A percentile compares a stretch with the other conserved stretches of the same genome.
These are phyloP conservation scores for Synodontis membranacea DNA, from an alignment of 2,113 vertebrate species.

Conservation along the genomic window DNA sequence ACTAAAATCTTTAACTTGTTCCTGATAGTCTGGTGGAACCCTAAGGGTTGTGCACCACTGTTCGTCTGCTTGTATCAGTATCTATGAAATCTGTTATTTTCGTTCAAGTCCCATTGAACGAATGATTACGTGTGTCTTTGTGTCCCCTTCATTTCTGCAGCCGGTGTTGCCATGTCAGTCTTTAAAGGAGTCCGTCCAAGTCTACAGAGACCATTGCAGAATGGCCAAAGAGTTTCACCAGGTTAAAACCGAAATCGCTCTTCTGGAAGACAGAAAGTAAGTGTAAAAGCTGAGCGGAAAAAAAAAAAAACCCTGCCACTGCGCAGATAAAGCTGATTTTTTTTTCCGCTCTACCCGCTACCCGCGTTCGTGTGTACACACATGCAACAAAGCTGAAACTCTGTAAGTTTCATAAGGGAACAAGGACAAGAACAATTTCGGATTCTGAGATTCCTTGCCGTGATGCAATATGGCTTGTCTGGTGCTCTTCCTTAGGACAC, in stretches of 20 bases:
- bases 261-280: slow-evolving; percentile 95
- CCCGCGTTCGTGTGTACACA: neutral
- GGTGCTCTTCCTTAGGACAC: slow-evolving; percentile 32
- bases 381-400: neutral
- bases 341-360: neutral
- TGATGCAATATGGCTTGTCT: slow-evolving; percentile 23
- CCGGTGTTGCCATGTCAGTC: slow-evolving; percentile 88
- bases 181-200: slow-evolving; percentile 89
- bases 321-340: neutral
- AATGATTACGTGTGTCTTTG: neutral
- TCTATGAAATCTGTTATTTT: neutral
- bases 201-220: slow-evolving; percentile 94
- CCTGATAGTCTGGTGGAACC: neutral
- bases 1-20: neutral
- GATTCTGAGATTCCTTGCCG: neutral
- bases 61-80: neutral
- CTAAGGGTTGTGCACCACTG: neutral
- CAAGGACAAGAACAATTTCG: neutral
- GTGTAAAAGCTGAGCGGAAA: slow-evolving; percentile 55
- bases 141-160: slow-evolving; percentile 66
- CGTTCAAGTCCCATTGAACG: neutral
- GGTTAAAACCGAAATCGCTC: slow-evolving; percentile 89
- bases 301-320: neutral
- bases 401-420: slow-evolving; percentile 1
- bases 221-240: slow-evolving; percentile 94